Conservation (phyloP, 2,888 invertebrate species). For the Brachypalpus laphriformis region DNA sequence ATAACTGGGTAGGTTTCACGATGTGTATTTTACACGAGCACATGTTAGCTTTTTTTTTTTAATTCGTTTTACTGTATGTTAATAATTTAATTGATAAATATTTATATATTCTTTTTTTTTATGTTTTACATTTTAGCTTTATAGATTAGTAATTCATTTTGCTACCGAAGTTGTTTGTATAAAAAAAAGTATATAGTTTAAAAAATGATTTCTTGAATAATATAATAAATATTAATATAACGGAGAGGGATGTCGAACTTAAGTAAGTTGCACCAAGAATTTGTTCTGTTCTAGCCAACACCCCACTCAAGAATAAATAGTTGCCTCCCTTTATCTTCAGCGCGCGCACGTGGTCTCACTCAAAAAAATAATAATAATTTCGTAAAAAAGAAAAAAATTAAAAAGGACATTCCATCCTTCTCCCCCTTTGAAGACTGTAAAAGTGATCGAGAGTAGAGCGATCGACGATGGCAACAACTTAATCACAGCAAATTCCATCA, state of each 20-base stretch:
- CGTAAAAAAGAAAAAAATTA: conserved; percentile 37
- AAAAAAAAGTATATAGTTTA: conserved; percentile 47
- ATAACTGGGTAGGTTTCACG: conserved; percentile 42
- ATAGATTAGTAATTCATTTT: conserved; percentile 46
- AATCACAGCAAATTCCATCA: conserved; percentile 28
- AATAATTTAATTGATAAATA: conserved; percentile 30
- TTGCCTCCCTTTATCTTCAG: conserved; percentile 17
- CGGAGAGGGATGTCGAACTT: conserved; percentile 10
- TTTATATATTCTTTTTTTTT: conserved; percentile 16
- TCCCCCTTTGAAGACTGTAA: conserved; percentile 51
- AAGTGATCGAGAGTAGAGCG: conserved; percentile 62
- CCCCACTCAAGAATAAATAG: conserved; percentile 37
- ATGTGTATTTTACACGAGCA: conserved; percentile 64
- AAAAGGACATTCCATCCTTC: conserved; percentile 35
- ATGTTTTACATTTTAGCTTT: conserved; percentile 32
- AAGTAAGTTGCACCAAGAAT: conserved; percentile 48
- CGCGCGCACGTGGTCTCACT: conserved; percentile 50
- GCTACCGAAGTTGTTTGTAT: conserved; percentile 40
- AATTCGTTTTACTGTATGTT: conserved; percentile 5
- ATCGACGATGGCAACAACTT: conserved; percentile 40
- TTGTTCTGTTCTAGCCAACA: conserved; percentile 8
- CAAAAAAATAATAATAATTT: conserved; percentile 32
- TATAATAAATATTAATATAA: conserved; percentile 55
- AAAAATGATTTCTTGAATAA: conserved; percentile 25
- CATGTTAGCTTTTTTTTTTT: conserved; percentile 33